These are phyloP conservation scores for Acleris cristana DNA, from an alignment of 2,888 invertebrate species.

Conservation along the genomic window DNA sequence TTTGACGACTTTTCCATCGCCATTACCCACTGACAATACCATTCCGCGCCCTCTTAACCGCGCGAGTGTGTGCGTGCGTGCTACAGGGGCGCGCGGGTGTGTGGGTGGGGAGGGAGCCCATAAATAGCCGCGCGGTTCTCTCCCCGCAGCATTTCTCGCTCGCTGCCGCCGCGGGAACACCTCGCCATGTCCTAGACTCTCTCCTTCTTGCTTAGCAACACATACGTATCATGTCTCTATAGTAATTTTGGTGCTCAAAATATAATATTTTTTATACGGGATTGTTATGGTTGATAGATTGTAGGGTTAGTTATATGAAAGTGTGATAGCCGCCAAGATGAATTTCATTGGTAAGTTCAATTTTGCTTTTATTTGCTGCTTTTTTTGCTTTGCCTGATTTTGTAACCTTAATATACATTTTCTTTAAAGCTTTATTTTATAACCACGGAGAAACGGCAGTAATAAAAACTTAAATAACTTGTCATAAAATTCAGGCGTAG, in stretches of 20 bases:
- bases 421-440: background rate
- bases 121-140: slow-evolving; percentile 40
- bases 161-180: slow-evolving; percentile 50
- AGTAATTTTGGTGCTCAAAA: slow-evolving; percentile 77
- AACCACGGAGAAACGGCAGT: background rate
- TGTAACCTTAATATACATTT: background rate
- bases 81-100: slow-evolving; percentile 31
- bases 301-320: slow-evolving; percentile 48
- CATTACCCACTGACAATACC: slow-evolving; percentile 77
- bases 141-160: slow-evolving; percentile 61
- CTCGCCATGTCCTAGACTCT: slow-evolving; percentile 69
- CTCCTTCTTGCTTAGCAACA: slow-evolving; percentile 57
- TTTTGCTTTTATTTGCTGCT: slow-evolving; percentile 5
- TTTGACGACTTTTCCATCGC: slow-evolving; percentile 76
- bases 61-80: slow-evolving; percentile 46
- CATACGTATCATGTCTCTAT: slow-evolving; percentile 80
- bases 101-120: slow-evolving; percentile 41
- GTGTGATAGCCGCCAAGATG: slow-evolving; percentile 68
- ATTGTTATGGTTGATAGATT: slow-evolving; percentile 67
- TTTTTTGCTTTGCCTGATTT: background rate
- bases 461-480: slow-evolving; percentile 25
- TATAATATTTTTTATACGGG: slow-evolving; percentile 67
- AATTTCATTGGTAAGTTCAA: slow-evolving; percentile 76
- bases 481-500: slow-evolving; percentile 30
- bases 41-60: slow-evolving; percentile 69